Base-by-base conservation (phyloP, 30 jellyfish, hydroid and myxozoan genomes). In the Aurelia aurita region DNA sequence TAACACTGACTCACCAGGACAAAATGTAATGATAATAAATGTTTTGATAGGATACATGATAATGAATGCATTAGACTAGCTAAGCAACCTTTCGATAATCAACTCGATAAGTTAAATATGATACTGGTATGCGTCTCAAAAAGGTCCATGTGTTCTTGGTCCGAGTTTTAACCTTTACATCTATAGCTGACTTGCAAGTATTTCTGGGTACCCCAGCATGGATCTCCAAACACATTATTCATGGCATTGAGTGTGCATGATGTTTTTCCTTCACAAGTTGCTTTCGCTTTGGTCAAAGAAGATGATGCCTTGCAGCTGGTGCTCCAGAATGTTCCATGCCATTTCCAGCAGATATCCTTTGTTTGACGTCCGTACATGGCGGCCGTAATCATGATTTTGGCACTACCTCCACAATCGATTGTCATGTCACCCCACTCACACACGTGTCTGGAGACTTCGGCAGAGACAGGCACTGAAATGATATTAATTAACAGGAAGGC, bases 191-290 rank as follows among this genome's bases (percentile, higher is more conserved):
- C 70, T 11, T 72, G 28, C 11, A 72, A 26, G 31, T 72, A 45
- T 53, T 72, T 72, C 70, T 25, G 39, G 27, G 70, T 72, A 19
- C 28, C 28, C 20, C 70, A 44, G 26, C 85, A 72, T 19, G 85
- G 85, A 45, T 72, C 85, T 10, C 85, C 85, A 51, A 43, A 72
- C 49, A 72, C 74, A n/a, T 5, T n/a, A 53, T 72, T 72, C 26
- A 22, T 39, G 16, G 85, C 70, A 45, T 29, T 31, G 34, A 72
- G 28, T 10, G 27, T 22, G 70, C 85, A 72, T 20, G 70, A 25
- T 23, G 74, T 34, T 25, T 72, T 72, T 5, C 85, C 85, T 29
- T 72, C 44, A 44, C 85, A 72, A 15, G 16, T 32, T 13, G 16
- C 53, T 69, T 39, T 49, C 71, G 44, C 70, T 19, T 31, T 44